Base-by-base conservation (phyloP, 1,140 invertebrate species). In the Macrobrachium rosenbergii region DNA sequence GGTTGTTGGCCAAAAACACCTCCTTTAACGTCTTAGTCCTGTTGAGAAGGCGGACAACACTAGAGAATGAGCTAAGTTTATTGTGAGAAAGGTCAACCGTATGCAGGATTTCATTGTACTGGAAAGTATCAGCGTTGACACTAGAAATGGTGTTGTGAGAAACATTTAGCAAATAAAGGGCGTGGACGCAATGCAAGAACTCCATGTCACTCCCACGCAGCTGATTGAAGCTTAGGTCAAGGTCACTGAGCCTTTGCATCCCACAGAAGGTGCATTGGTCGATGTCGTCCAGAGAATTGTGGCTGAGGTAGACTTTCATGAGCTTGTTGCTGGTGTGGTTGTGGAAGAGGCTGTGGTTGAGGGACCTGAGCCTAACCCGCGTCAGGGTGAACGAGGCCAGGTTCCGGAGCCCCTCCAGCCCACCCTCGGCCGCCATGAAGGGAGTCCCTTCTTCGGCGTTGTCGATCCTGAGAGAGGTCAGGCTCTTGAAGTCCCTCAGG, bases 31-130 rank as follows among this genome's bases (percentile, higher is more conserved):
- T 67, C 45, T 21, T 58, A 17, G 37, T 86, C 16, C 43, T 52
- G 63, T 86, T 86, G 63, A 86, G 21, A 10, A 69, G 37, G 5
- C 23, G n/a, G 7, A 59, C 37, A 7, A 79, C 19, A n/a, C 23
- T 59, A 21, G 43, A n/a, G 19, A 76, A n/a, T 3, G 76, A 72
- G 17, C 37, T 52, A 43, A 98, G 92, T 90, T 95, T 95, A 92
- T 98, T 98, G 91, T 96, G 95, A 73, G 96, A 97, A 82, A 98
- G 93, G 82, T 97, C 94, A 81, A 98, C 93, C 2, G 96, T 97
- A 91, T 97, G 96, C 87, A 98, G 89, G 77, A 91, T 91, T 80
- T 90, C 90, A n/a, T 91, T 89, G 12, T 90, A 90, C 19, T 90
- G 76, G 75, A 92, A 92, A 16, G 91, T 85, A 45, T 90, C 82